phyloP scores from a whole-genome alignment of 1,140 invertebrate genomes.

The Drosophila kohkoa region DNA sequence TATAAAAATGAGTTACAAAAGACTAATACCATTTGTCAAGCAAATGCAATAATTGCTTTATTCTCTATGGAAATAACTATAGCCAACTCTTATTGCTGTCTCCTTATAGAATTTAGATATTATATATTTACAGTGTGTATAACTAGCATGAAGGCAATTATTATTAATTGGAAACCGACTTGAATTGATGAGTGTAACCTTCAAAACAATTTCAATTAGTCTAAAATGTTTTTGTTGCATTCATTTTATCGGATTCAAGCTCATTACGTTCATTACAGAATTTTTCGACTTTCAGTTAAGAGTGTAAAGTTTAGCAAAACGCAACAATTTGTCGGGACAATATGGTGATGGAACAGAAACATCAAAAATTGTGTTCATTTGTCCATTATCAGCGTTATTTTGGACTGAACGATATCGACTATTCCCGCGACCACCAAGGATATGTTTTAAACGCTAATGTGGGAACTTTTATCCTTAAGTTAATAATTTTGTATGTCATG shows the following conservation, averaged over 20 bases:
- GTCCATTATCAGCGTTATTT: slow-evolving; percentile 37
- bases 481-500: background rate
- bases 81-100: no score
- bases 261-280: background rate
- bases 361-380: slow-evolving; percentile 13
- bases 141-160: no score
- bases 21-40: no score
- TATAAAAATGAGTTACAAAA: no score
- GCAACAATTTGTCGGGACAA: background rate
- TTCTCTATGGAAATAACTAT: no score
- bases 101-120: no score
- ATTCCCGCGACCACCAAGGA: background rate
- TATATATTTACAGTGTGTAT: no score
- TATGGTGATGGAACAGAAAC: background rate
- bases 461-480: background rate
- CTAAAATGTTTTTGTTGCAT: background rate
- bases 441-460: background rate
- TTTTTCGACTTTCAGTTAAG: background rate
- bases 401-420: slow-evolving; percentile 20
- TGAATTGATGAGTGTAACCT: no score
- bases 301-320: background rate
- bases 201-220: no score
- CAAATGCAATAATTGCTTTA: no score
- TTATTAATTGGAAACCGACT: no score
- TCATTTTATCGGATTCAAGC: background rate